Evolutionary conservation across 2,888 invertebrate genomes (phyloP), one percentile per base, ranked within the genome.

Genomic region (Eudasyphora cyanicolor): DNA sequence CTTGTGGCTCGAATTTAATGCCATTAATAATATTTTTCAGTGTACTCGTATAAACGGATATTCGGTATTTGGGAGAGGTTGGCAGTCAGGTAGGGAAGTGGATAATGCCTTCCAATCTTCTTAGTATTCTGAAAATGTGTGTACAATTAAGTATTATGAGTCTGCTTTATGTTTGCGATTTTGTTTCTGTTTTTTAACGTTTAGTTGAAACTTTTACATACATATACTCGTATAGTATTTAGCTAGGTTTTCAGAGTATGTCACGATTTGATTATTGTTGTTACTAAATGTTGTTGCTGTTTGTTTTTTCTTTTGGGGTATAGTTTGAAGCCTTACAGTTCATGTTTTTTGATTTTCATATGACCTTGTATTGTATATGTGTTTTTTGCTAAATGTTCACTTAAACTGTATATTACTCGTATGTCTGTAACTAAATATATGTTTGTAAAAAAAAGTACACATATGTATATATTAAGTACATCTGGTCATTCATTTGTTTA

Each of bases 291-390:
- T 51, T 51, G 7, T 51, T 49, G 49, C 6, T 49, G 4, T 49
- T 49, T 49, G 35, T 35, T 17, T 49, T 19, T 67, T 69, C 8
- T 45, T 49, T 35, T 67, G 27, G 42, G 57, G 64, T 67, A 67
- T 35, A 5, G 35, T 76, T 67, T 79, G 38, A 27, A 79, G 69
- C 38, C 69, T n/a, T 71, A 62, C 76, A 76, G 71, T 74, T 60
- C 79, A 14, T 8, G n/a, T 45, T 45, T n/a, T n/a, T 45, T 38
- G 12, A 10, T 38, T 38, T 45, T 70, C n/a, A 14, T 5, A 1
- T 51, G 79, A 80, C 80, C 83, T 83, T 83, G 83, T 77, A 51
- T 38, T 57, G 1, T 29, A 32, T 51, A 60, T 57, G 1, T 29
- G 45, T 51, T 67, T 57, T 77, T 67, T 42, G 24, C 32, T 69